These are phyloP conservation scores for Drosophila malerkotliana DNA, from an alignment of 1,140 invertebrate genomes.

Conservation along the genomic window DNA sequence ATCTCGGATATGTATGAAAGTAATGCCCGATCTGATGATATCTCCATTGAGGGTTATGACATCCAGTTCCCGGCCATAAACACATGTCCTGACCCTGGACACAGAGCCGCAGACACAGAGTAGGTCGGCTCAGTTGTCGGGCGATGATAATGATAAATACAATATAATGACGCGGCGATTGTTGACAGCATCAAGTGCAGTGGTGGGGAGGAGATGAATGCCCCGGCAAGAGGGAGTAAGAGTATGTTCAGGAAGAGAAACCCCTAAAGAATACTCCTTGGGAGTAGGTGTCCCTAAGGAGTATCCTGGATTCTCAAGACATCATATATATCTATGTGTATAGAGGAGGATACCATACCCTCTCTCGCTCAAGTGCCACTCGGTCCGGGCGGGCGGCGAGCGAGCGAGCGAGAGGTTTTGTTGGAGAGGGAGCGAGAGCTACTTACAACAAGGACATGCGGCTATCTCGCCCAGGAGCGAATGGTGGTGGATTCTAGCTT, in stretches of 20 bases:
- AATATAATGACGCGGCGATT: slow-evolving; percentile 74
- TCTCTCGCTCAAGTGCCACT: slow-evolving; percentile 69
- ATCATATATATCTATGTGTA: no score
- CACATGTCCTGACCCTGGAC: slow-evolving; percentile 10
- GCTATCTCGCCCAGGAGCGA: slow-evolving; percentile 13
- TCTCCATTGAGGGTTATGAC: background rate
- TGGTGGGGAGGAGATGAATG: slow-evolving; percentile 5
- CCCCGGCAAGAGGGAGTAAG: background rate
- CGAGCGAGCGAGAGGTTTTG: slow-evolving; percentile 8
- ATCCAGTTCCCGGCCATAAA: background rate
- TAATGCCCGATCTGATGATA: slow-evolving; percentile 4
- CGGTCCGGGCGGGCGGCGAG: slow-evolving; percentile 30
- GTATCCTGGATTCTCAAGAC: background rate
- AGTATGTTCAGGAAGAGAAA: no score
- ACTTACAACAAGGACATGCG: slow-evolving; percentile 34
- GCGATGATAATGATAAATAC: slow-evolving; percentile 75
- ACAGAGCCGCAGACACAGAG: slow-evolving; percentile 1
- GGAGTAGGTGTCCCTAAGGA: background rate
- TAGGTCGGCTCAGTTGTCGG: slow-evolving; percentile 5
- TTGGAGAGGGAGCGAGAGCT: slow-evolving; percentile 7
- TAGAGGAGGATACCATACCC: background rate
- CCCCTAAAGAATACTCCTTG: no score
- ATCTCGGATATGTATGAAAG: background rate
- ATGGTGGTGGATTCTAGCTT: slow-evolving; percentile 20
- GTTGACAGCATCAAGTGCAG: slow-evolving; percentile 76